Evolutionary conservation across 2,888 invertebrate species (phyloP), one percentile per base, ranked within the genome.

Genomic region (Cheilosia grossa): DNA sequence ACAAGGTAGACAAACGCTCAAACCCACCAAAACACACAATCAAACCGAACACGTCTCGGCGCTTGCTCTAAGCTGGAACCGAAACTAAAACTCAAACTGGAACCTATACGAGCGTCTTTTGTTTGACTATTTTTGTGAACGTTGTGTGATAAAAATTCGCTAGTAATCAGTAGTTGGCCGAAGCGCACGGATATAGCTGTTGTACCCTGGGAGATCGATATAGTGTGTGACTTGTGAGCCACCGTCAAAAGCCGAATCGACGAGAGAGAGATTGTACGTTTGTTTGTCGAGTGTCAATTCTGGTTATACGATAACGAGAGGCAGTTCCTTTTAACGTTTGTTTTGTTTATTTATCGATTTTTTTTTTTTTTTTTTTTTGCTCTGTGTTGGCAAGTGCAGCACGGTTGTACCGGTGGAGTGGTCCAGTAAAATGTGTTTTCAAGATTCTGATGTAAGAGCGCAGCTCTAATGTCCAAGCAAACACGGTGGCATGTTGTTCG

Each of bases 141-240:
- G 91, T 88, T 90, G 91, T 91, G 90, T 91, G 90, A 91, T 91
- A 91, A 91, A 91, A 91, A 90, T 90, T 90, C 90, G 90, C 91
- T 91, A 91, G 91, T 91, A 91, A 91, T 90, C 91, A 91, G 90
- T 91, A 91, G 91, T 89, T 90, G 89, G 90, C 89, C 89, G 89
- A 91, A 89, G 90, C 89, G 91, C 90, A 89, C 90, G 91, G 90
- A 91, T 89, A 90, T 87, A 82, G 67, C 79, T 73, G 87, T 64
- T 87, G 87, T 87, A 83, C 82, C 79, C 82, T 79, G 63, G 82
- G 86, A 87, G 83, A 87, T 86, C 87, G 79, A 74, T 51, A 51
- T 6, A 51, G 51, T 51, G 64, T 56, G 80, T 80, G 72, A 86
- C 30, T 30, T 27, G 5, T 27, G 5, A 27, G 24, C 24, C 78